phyloP scores from a whole-genome alignment of 2,113 vertebrate species.

The Colaptes auratus region DNA sequence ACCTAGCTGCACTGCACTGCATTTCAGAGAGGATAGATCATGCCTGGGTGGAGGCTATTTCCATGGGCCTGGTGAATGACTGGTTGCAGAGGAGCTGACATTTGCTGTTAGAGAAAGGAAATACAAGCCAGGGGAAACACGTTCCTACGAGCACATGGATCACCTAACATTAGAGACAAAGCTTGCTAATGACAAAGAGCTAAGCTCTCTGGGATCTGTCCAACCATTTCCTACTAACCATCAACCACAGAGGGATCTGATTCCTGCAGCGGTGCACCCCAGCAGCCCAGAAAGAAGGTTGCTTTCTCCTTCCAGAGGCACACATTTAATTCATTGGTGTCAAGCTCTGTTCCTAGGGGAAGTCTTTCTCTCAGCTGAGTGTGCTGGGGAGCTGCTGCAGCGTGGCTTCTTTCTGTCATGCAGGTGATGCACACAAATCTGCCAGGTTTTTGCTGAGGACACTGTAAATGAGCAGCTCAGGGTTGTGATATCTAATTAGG shows the following conservation, averaged over 20 bases:
- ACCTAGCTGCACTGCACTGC: not conserved
- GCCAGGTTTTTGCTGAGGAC: not conserved
- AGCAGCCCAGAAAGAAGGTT: not conserved
- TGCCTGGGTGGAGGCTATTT: not conserved
- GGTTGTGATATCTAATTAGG: conserved; percentile 51
- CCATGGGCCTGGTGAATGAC: not conserved
- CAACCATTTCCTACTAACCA: not conserved
- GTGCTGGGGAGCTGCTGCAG: not conserved
- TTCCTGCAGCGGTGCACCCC: not conserved
- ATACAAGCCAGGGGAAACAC: not conserved
- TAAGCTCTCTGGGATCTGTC: not conserved
- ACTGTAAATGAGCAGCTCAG: not conserved
- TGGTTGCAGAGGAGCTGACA: not conserved
- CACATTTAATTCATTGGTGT: not conserved
- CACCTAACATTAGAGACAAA: not conserved
- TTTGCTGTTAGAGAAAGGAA: conserved; percentile 11
- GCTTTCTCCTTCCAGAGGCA: not conserved
- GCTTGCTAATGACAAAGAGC: not conserved
- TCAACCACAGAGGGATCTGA: not conserved
- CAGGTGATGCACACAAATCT: conserved; percentile 10
- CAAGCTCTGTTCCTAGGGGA: conserved; percentile 22
- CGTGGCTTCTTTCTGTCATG: conserved; percentile 32
- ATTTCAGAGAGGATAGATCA: not conserved
- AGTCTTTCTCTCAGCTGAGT: not conserved
- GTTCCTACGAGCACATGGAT: not conserved